Conservation (phyloP, 2,797 vertebrate species). For the Macroramphosus scolopax region DNA sequence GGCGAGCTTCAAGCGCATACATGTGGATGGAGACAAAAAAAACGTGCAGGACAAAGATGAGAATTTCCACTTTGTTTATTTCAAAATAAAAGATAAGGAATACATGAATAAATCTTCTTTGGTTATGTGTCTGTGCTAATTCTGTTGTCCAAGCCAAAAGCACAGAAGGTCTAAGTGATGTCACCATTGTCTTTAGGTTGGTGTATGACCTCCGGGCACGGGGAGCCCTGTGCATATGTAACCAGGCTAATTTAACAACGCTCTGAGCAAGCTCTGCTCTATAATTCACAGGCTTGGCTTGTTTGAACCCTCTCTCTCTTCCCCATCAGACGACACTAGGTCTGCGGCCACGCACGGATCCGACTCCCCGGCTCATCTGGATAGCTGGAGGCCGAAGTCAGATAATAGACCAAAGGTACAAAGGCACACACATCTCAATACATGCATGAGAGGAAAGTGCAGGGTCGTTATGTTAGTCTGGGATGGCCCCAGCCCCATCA, state of each 20-base stretch:
- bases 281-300: conserved; percentile 76
- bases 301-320: conserved; percentile 76
- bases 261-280: conserved; percentile 74
- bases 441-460: conserved; percentile 65
- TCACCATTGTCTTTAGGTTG: conserved; percentile 62
- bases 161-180: conserved; percentile 33
- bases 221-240: conserved; percentile 74
- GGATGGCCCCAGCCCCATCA: conserved; percentile 46
- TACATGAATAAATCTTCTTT: conserved; percentile 21
- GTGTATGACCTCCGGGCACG: conserved; percentile 62
- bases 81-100: conserved; percentile 18
- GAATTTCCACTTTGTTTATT: conserved; percentile 7
- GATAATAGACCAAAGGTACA: conserved; percentile 80
- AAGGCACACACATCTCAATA: conserved; percentile 71
- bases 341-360: conserved; percentile 57
- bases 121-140: conserved; percentile 36
- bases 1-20: conserved; percentile 31
- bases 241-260: conserved; percentile 78
- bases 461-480: conserved; percentile 67
- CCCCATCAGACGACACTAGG: conserved; percentile 67
- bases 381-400: conserved; percentile 76
- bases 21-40: conserved; percentile 16
- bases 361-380: conserved; percentile 60
- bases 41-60: conserved; percentile 16
- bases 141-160: conserved; percentile 36